Conservation (phyloP, 2,888 invertebrate genomes). For the Sussaba pulchella region DNA sequence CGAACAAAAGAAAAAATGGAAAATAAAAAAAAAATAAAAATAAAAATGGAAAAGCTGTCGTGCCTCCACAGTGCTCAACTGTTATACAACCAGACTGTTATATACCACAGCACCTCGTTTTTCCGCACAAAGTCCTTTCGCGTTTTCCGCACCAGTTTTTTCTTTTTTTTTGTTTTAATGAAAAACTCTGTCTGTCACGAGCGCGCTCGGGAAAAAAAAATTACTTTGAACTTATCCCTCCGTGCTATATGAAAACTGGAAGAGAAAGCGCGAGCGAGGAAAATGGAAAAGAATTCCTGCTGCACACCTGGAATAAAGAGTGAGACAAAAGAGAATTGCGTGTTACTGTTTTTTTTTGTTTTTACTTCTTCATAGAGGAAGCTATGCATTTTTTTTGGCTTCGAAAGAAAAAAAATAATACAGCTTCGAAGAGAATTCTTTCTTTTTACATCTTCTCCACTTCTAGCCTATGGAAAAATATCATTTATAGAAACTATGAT, state of each 20-base stretch:
- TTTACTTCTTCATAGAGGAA: no score
- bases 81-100: slow-evolving; percentile 34
- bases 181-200: slow-evolving; percentile 27
- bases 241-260: slow-evolving; percentile 17
- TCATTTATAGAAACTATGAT: not conserved
- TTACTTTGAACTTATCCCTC: slow-evolving; percentile 48
- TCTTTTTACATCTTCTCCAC: slow-evolving; percentile 17
- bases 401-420: slow-evolving; percentile 25
- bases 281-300: slow-evolving; percentile 11
- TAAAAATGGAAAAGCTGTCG: slow-evolving; percentile 41
- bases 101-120: not conserved
- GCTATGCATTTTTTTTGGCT: not conserved
- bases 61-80: slow-evolving; percentile 24
- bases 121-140: slow-evolving; percentile 28
- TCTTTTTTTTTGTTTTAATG: slow-evolving; percentile 6
- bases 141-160: slow-evolving; percentile 2
- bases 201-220: slow-evolving; percentile 41
- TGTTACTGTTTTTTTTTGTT: slow-evolving; percentile 20
- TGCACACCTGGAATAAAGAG: slow-evolving; percentile 15
- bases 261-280: not conserved
- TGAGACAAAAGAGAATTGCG: slow-evolving; percentile 36
- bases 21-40: slow-evolving; percentile 4
- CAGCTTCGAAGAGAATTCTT: no score
- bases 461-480: slow-evolving; percentile 31
- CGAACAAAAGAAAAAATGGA: no score